These are phyloP conservation scores for Gortyna flavago DNA, from an alignment of 2,888 invertebrate genomes.

Conservation along the genomic window DNA sequence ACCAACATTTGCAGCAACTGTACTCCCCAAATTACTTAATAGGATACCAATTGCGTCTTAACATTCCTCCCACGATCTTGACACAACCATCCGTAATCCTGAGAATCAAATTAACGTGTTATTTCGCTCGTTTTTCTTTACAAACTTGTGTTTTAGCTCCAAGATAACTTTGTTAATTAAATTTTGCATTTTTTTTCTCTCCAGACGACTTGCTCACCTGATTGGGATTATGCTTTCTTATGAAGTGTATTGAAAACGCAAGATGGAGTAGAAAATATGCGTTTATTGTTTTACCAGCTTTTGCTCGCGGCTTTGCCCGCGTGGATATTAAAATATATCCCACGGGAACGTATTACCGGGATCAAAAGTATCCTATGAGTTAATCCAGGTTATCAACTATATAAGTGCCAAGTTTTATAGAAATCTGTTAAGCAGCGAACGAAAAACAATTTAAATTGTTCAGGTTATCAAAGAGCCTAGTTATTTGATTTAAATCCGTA, in stretches of 20 bases:
- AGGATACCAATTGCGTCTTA: constrained; percentile 61
- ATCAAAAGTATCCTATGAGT: not conserved
- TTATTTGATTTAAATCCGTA: not conserved
- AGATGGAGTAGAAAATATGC: not conserved
- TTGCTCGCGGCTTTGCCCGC: not conserved
- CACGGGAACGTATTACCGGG: not conserved
- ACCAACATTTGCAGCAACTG: not conserved
- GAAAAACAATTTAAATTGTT: not conserved
- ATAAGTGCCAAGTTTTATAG: no score
- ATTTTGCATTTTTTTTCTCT: constrained; percentile 84
- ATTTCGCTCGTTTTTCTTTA: constrained; percentile 87
- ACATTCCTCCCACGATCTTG: constrained; percentile 82
- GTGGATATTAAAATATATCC: not conserved
- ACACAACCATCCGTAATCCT: constrained; percentile 86
- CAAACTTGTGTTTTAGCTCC: constrained; percentile 88
- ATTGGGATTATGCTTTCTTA: constrained; percentile 79
- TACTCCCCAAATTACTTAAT: constrained; percentile 24
- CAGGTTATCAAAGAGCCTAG: not conserved
- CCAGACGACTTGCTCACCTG: constrained; percentile 69
- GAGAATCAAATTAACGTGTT: constrained; percentile 88
- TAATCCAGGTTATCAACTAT: no score
- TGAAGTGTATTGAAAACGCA: constrained; percentile 70
- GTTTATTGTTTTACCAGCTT: not conserved
- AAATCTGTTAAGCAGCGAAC: no score
- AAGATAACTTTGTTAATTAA: constrained; percentile 89